Conservation (phyloP, 1,140 invertebrate species). For the Medauroidea extradentata region DNA sequence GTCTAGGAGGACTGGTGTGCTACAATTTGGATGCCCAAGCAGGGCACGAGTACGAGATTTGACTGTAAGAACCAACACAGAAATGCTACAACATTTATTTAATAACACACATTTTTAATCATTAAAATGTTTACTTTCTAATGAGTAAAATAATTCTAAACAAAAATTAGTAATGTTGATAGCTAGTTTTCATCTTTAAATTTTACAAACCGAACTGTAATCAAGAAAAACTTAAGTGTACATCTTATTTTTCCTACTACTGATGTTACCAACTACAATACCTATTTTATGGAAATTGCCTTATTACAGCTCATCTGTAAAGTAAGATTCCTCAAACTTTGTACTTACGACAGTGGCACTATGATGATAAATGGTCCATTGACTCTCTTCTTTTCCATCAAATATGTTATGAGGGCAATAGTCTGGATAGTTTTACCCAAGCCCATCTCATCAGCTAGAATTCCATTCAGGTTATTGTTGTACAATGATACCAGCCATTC, state of each 20-base stretch:
- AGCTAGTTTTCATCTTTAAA: neutral
- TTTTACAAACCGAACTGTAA: no score
- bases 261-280: neutral
- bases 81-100: no score
- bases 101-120: no score
- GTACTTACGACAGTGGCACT: constrained; percentile 56
- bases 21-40: no score
- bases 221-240: no score
- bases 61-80: no score
- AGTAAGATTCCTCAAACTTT: neutral
- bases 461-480: constrained; percentile 65
- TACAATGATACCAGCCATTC: constrained; percentile 70
- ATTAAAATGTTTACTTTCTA: no score
- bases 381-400: constrained; percentile 64
- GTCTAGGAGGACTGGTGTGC: no score
- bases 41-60: no score
- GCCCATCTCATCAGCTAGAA: constrained; percentile 56
- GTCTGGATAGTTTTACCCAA: constrained; percentile 59
- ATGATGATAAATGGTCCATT: constrained; percentile 67
- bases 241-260: no score
- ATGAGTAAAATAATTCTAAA: neutral
- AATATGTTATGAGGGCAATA: constrained; percentile 59
- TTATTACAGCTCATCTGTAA: neutral
- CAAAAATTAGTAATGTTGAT: neutral
- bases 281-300: neutral